Percentiles rank a stretch among this genome's conserved stretches.
Evolutionary conservation across 2,797 vertebrate genomes (phyloP).

Genomic region (Girardinus metallicus): DNA sequence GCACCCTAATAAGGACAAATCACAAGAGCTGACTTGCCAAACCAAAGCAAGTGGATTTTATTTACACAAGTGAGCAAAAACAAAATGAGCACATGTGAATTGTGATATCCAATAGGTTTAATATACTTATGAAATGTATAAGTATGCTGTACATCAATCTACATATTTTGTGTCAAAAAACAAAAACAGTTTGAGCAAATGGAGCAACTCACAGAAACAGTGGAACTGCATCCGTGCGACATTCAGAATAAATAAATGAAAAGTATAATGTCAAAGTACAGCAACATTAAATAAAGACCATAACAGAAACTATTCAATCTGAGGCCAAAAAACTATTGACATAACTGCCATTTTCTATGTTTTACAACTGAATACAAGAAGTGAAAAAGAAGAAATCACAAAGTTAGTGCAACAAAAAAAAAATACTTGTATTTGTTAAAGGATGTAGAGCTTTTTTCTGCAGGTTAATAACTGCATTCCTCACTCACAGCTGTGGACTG

Average conservation of each 20-base stretch:
- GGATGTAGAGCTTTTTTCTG: background rate
- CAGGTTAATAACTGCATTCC: background rate
- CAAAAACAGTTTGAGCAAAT: conserved; percentile 61
- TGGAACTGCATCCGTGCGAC: conserved; percentile 77
- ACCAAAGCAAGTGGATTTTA: conserved; percentile 84
- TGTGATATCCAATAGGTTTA: conserved; percentile 23
- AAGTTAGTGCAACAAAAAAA: background rate
- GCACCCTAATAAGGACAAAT: background rate
- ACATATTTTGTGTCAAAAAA: conserved; percentile 60
- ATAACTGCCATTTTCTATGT: background rate
- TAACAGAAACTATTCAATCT: background rate
- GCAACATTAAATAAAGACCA: background rate
- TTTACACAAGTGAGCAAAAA: conserved; percentile 78
- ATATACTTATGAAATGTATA: conserved; percentile 41
- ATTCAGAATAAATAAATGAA: conserved; percentile 69
- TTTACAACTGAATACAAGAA: background rate
- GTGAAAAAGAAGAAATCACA: background rate
- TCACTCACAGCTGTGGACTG: background rate
- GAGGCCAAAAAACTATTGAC: background rate
- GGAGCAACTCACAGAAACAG: background rate
- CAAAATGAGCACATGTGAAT: conserved; percentile 37
- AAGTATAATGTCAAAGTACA: conserved; percentile 42
- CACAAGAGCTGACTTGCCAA: conserved; percentile 35
- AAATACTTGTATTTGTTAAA: background rate
- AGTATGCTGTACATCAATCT: conserved; percentile 59